Conservation (phyloP, 2,113 vertebrate species). For the Garra rufa region DNA sequence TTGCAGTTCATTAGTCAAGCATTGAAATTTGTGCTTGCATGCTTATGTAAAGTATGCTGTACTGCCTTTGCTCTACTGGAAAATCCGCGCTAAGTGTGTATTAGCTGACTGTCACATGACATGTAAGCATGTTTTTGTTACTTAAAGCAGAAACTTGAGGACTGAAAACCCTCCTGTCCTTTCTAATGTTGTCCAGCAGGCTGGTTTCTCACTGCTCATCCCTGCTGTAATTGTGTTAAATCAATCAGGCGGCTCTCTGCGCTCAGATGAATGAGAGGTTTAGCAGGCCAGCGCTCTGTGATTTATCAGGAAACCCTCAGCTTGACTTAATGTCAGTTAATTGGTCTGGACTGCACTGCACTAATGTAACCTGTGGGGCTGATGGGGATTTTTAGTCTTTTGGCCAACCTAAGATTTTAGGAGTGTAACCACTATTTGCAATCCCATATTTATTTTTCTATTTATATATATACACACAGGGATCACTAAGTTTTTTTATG, state of each 20-base stretch:
- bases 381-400: neutral
- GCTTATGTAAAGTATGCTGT: neutral
- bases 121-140: neutral
- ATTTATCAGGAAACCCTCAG: neutral
- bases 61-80: no score
- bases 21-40: neutral
- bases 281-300: neutral
- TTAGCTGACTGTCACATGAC: neutral
- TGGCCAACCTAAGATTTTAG: neutral
- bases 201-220: neutral
- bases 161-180: neutral
- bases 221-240: slow-evolving; percentile 21
- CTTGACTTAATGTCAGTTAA: slow-evolving; percentile 21
- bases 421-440: neutral
- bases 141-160: neutral
- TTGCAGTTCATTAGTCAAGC: neutral
- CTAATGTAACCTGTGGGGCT: neutral
- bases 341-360: neutral
- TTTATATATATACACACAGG: neutral
- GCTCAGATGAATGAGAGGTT: neutral
- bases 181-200: neutral
- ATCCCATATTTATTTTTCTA: neutral
- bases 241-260: neutral
- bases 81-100: neutral
- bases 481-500: neutral